Percentiles rank a stretch among this genome's conserved stretches.
phyloP scores from a whole-genome alignment of 1,140 invertebrate species.

The Palaemon carinicauda region DNA sequence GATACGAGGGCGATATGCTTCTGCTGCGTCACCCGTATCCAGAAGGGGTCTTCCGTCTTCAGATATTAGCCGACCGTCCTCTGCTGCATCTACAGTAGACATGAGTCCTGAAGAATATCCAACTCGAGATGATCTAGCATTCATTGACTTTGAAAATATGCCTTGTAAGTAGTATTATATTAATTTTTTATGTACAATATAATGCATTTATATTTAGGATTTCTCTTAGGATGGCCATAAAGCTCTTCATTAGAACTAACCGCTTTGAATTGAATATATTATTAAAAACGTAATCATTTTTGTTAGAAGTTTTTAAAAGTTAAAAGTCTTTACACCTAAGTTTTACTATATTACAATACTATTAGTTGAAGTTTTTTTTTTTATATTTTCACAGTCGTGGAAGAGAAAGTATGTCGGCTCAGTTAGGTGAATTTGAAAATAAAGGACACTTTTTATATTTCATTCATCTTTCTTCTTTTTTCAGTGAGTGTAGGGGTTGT shows the following conservation, averaged over 20 bases:
- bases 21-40: slow-evolving; percentile 18
- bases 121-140: slow-evolving; percentile 26
- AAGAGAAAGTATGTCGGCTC: no score
- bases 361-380: no score
- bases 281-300: no score
- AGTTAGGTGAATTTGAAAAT: no score
- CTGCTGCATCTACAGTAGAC: slow-evolving; percentile 58
- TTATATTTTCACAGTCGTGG: background rate
- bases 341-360: no score
- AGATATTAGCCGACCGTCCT: slow-evolving; percentile 57
- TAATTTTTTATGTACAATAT: no score
- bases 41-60: slow-evolving; percentile 28
- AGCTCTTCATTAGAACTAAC: no score
- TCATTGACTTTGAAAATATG: slow-evolving; percentile 52
- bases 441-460: no score
- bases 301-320: background rate
- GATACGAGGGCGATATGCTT: slow-evolving; percentile 36
- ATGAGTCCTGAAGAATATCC: slow-evolving; percentile 59
- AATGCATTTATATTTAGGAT: no score
- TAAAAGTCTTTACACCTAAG: background rate
- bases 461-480: background rate
- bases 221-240: no score
- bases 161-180: slow-evolving; percentile 44
- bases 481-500: slow-evolving; percentile 50
- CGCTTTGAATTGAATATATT: no score